Evolutionary conservation across 2,888 invertebrate species (phyloP).

Genomic region (Uropetala carovei): DNA sequence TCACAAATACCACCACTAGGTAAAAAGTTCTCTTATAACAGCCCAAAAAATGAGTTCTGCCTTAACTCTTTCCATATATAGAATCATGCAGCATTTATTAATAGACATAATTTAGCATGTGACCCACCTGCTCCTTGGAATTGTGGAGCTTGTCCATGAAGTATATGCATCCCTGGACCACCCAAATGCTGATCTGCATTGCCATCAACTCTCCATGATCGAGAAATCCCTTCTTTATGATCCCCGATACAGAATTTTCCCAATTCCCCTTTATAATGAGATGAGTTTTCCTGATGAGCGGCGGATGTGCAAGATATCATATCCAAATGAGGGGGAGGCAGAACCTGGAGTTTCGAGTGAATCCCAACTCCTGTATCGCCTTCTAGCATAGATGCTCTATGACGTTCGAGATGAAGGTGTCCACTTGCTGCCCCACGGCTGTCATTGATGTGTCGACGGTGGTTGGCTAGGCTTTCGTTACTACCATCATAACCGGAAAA

Average conservation of each 20-base stretch:
- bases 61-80: too few relatives aligned
- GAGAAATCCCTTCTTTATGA: constrained; percentile 35
- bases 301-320: background rate
- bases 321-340: constrained; percentile 38
- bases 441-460: constrained; percentile 34
- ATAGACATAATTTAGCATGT: constrained; percentile 1
- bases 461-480: constrained; percentile 22
- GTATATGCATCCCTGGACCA: constrained; percentile 50
- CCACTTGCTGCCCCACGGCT: background rate
- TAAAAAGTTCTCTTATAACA: too few relatives aligned
- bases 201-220: constrained; percentile 49
- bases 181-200: constrained; percentile 18
- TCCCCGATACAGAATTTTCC: constrained; percentile 30
- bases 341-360: constrained; percentile 45
- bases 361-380: constrained; percentile 26
- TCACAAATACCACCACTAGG: too few relatives aligned
- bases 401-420: constrained; percentile 16
- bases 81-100: background rate
- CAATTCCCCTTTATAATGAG: constrained; percentile 34
- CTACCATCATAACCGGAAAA: constrained; percentile 41
- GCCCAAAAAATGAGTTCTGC: too few relatives aligned
- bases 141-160: constrained; percentile 62
- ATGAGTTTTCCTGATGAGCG: background rate
- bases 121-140: constrained; percentile 58
- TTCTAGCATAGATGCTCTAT: constrained; percentile 12